Percentiles rank a stretch among this genome's conserved stretches.
These are phyloP conservation scores for Hemiprocne comata DNA, from an alignment of 2,113 vertebrate species.

Conservation along the genomic window DNA sequence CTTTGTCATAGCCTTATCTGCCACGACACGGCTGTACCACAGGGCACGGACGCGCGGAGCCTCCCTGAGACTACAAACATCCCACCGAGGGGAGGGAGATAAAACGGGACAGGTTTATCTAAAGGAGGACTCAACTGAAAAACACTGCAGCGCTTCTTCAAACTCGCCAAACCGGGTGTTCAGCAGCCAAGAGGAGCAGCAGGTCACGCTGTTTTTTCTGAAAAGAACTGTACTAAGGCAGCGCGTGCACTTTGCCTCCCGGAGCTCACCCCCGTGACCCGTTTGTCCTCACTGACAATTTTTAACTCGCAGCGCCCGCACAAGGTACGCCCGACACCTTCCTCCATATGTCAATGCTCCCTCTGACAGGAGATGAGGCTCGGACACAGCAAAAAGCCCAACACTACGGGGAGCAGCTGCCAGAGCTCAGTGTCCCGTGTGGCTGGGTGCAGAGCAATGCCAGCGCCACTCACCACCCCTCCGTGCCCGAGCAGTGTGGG, in stretches of 20 bases:
- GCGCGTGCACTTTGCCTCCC: neutral
- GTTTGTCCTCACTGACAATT: neutral
- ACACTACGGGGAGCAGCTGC: fast-evolving
- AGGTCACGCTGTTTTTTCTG: neutral
- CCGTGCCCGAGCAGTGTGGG: fast-evolving
- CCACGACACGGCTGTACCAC: fast-evolving
- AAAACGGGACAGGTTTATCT: too few species aligned
- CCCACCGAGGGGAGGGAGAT: too few species aligned
- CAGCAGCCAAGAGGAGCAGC: neutral
- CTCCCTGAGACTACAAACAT: too few species aligned
- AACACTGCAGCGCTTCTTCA: fast-evolving
- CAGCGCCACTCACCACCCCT: neutral
- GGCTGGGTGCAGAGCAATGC: fast-evolving
- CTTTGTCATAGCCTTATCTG: neutral
- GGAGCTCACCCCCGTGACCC: neutral
- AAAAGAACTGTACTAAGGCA: fast-evolving
- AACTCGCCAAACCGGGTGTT: fast-evolving
- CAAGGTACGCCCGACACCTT: neutral
- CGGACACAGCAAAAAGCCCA: neutral
- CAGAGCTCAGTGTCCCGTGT: fast-evolving
- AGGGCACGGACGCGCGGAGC: neutral
- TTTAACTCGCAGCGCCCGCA: neutral
- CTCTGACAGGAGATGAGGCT: neutral
- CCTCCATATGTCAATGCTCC: neutral
- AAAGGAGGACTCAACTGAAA: neutral